Percentiles rank a stretch among this genome's conserved stretches.
phyloP scores from a whole-genome alignment of 1,140 invertebrate genomes.

The Apolygus lucorum region DNA sequence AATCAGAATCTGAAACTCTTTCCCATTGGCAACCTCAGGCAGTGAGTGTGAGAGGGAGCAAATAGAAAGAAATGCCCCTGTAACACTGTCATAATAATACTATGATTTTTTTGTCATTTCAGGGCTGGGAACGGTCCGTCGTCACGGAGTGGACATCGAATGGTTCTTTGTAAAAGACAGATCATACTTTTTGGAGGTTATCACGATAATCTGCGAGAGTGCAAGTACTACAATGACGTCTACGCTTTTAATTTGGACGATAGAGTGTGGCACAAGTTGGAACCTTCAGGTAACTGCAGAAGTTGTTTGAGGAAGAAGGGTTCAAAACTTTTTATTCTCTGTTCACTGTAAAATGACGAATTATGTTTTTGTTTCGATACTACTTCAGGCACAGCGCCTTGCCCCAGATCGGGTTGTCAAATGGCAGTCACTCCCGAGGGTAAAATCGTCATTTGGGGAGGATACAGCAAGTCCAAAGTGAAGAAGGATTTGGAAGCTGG shows the following conservation, averaged over 20 bases:
- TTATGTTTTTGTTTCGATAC: constrained; percentile 24
- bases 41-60: no score
- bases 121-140: constrained; percentile 65
- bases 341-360: background rate
- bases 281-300: constrained; percentile 50
- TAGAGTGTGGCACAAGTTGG: constrained; percentile 70
- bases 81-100: no score
- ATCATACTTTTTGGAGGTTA: constrained; percentile 87
- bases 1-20: no score
- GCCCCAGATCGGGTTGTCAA: constrained; percentile 64
- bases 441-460: constrained; percentile 71
- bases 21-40: no score
- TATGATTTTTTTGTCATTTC: constrained; percentile 29
- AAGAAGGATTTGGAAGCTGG: constrained; percentile 77
- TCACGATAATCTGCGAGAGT: constrained; percentile 78
- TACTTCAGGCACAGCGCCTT: constrained; percentile 46
- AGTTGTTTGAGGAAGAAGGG: background rate
- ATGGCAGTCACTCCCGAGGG: constrained; percentile 52
- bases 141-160: constrained; percentile 80
- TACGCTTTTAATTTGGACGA: constrained; percentile 72
- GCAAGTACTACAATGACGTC: constrained; percentile 84
- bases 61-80: no score
- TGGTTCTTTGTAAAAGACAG: constrained; percentile 69
- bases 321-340: background rate
- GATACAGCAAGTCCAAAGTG: constrained; percentile 71